Conservation (phyloP, 2,888 invertebrate species). For the Shargacucullia verbasci region DNA sequence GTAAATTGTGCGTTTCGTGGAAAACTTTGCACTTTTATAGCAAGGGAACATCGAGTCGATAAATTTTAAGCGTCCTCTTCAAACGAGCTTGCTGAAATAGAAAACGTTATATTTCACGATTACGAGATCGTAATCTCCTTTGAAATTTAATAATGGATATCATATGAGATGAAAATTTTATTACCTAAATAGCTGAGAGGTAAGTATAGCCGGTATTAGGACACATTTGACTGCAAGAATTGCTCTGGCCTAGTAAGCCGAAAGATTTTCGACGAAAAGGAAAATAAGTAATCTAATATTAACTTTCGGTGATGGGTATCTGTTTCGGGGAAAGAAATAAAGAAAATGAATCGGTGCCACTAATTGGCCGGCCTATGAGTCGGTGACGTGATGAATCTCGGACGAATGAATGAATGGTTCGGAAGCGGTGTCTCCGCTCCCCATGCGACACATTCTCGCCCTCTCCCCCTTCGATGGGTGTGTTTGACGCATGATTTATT, state of each 20-base stretch:
- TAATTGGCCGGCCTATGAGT: slow-evolving; percentile 73
- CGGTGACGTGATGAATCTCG: slow-evolving; percentile 72
- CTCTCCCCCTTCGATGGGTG: slow-evolving; percentile 72
- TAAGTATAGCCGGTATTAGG: slow-evolving; percentile 22
- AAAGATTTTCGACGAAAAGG: slow-evolving; percentile 22
- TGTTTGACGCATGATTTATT: slow-evolving; percentile 81
- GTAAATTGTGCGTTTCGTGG: slow-evolving; percentile 73
- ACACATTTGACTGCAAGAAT: slow-evolving; percentile 18
- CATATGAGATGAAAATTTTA: slow-evolving; percentile 70
- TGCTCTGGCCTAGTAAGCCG: slow-evolving; percentile 2
- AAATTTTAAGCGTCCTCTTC: slow-evolving; percentile 74
- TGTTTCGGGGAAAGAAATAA: slow-evolving; percentile 55
- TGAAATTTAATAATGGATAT: slow-evolving; percentile 80
- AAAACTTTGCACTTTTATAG: slow-evolving; percentile 79
- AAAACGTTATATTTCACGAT: slow-evolving; percentile 80
- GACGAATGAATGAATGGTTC: slow-evolving; percentile 71
- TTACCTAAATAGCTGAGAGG: slow-evolving; percentile 59
- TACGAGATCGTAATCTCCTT: slow-evolving; percentile 77
- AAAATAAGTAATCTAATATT: slow-evolving; percentile 49
- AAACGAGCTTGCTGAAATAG: slow-evolving; percentile 72
- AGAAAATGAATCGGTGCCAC: slow-evolving; percentile 70
- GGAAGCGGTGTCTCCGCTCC: slow-evolving; percentile 61
- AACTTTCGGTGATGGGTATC: slow-evolving; percentile 44
- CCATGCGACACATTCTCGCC: slow-evolving; percentile 73
- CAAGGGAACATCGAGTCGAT: slow-evolving; percentile 73